Evolutionary conservation across 2,113 vertebrate genomes (phyloP).

Genomic region (Paratilapia polleni): DNA sequence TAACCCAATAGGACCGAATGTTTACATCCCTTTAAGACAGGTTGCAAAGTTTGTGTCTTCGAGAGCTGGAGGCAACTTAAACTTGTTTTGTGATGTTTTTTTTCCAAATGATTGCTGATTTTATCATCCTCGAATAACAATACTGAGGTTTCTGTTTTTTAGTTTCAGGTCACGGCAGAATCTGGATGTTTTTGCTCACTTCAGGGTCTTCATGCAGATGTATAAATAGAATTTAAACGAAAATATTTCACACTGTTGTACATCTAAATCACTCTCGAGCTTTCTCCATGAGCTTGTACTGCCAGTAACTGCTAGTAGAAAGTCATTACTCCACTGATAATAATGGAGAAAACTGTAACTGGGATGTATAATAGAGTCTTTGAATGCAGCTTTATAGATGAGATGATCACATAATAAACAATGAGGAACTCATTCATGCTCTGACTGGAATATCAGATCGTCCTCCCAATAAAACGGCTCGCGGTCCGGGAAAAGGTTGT

Average conservation of each 20-base stretch:
- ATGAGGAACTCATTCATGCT: neutral
- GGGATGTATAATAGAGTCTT: constrained; percentile 22
- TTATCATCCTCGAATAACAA: neutral
- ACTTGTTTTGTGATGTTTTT: neutral
- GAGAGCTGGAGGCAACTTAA: neutral
- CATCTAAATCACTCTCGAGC: neutral
- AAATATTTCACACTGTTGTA: neutral
- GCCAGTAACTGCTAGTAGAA: neutral
- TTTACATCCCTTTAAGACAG: neutral
- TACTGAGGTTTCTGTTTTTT: too few species aligned
- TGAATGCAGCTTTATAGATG: constrained; percentile 38
- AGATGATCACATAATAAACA: constrained; percentile 44
- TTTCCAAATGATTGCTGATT: neutral
- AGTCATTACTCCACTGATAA: neutral
- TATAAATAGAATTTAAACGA: neutral
- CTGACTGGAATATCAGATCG: constrained; percentile 54
- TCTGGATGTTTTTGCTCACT: neutral
- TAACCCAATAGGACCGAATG: neutral
- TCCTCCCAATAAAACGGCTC: constrained; percentile 28
- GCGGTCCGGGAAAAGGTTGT: constrained; percentile 42
- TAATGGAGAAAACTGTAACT: neutral
- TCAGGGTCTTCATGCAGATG: neutral
- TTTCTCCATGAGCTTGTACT: neutral
- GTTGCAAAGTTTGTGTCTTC: neutral
- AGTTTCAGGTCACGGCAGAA: neutral